Percentiles rank a stretch among this genome's conserved stretches.
Evolutionary conservation across 2,888 invertebrate species (phyloP).

Genomic region (Brachyptera putata): DNA sequence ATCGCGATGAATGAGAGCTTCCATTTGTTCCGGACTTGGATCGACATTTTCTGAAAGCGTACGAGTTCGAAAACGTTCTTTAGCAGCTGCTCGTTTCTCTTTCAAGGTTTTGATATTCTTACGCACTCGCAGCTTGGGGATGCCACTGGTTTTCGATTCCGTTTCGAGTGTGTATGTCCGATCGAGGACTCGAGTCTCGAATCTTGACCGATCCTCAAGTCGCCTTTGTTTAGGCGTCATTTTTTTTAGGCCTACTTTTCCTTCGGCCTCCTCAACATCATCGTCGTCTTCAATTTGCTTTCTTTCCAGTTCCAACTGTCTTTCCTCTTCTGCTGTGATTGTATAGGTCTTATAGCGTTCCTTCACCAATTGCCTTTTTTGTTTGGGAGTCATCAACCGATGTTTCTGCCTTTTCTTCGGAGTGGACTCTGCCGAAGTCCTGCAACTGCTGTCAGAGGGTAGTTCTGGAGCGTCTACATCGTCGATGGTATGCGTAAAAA

Average conservation of each 20-base stretch:
- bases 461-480: conserved; percentile 25
- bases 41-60: conserved; percentile 51
- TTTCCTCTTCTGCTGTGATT: conserved; percentile 54
- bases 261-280: conserved; percentile 10
- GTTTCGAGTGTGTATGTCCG: conserved; percentile 40
- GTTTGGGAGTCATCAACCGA: conserved; percentile 64
- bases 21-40: conserved; percentile 44
- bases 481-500: conserved; percentile 49
- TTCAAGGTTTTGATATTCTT: conserved; percentile 51
- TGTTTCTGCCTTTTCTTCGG: conserved; percentile 56
- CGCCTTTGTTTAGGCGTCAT: conserved; percentile 63
- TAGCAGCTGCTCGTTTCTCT: conserved; percentile 59
- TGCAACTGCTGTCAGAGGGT: conserved; percentile 36
- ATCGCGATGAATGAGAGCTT: conserved; percentile 51
- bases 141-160: conserved; percentile 26
- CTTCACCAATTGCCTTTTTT: conserved; percentile 67
- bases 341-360: conserved; percentile 77
- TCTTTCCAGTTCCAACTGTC: conserved; percentile 32
- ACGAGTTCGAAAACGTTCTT: conserved; percentile 69
- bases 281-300: conserved; percentile 25
- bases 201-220: conserved; percentile 62
- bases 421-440: conserved; percentile 66
- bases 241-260: conserved; percentile 35
- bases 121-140: conserved; percentile 32
- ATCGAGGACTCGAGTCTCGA: conserved; percentile 60